Base-by-base conservation (phyloP, 2,113 vertebrate species). In the Malurus melanocephalus region DNA sequence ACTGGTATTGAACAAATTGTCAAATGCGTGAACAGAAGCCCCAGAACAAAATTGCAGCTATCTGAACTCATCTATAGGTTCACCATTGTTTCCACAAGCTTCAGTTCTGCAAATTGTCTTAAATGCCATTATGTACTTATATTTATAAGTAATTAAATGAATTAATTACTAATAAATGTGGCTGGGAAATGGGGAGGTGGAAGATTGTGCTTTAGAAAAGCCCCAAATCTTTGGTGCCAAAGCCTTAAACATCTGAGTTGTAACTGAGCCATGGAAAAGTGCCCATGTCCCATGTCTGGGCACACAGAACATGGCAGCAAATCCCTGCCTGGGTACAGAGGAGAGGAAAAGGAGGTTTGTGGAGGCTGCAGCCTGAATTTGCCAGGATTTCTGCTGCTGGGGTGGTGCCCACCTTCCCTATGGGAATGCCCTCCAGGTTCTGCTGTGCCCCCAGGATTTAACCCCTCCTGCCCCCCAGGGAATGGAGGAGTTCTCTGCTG, bases 211-310 rank as follows among this genome's bases (percentile, higher is more conserved):
- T 56, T 80, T 35, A 77, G 45, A 65, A n/a, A 24, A 24, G 24
- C 11, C 21, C 26, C 42, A 57, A 0, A 68, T 80, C 67, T 80
- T 80, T 60, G 35, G 43, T 38, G 20, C 17, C n/a, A 60, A 22
- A 4, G 2, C 27, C n/a, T 69, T 30, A 45, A 80, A 61, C 52
- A 23, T 35, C 32, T 16, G 21, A 57, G 42, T 33, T 55, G n/a
- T 20, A 66, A 42, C 19, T 16, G 59, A 42, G 73, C 27, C 30
- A 9, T 65, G 42, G 48, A 20, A 21, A 66, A 45, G 32, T 33
- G 26, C 22, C 76, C 24, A 7, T 62, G 19, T 53, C 1, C 0
- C 17, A 0, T 22, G 32, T 28, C 53, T 81, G 4, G 1, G 20
- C 62, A 20, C 40, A 23, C 52, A 43, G 65, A 33, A 19, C 32